Base-by-base conservation (phyloP, 2,113 vertebrate genomes). In the Peromyscus maniculatus region DNA sequence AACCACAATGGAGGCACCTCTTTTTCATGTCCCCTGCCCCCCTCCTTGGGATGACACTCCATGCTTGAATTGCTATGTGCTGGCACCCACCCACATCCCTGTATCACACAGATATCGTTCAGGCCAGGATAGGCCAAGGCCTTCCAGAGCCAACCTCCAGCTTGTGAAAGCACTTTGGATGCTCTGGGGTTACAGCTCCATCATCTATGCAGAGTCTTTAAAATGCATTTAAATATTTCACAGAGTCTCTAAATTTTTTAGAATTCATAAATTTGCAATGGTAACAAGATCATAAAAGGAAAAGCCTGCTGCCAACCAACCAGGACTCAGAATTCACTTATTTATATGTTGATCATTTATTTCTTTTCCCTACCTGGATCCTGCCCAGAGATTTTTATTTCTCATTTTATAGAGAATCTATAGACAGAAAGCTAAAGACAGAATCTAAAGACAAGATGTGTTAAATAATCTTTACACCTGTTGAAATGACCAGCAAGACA, bases 261-360 rank as follows among this genome's bases (percentile, higher is more conserved):
- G 97, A 92, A 98, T 97, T 96, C 98, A 98, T 98, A 98, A 98
- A 98, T 98, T 98, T 98, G 94, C 92, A 98, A 98, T 92, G 86
- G 97, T 98, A 98, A 98, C 94, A 82, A 98, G 97, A 98, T 77
- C 69, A 69, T 96, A 96, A 98, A 98, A 87, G 88, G 57, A 97
- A 97, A 98, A 94, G 91, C 75, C 72, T 4, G 43, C 82, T 80
- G 77, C 92, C 74, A 19, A 91, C 69, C 97, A 98, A 82, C 46
- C 66, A 59, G 91, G 97, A 97, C 96, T 43, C 6, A 33, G 75
- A 72, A 21, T 31, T 9, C 66, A 59, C 86, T 96, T 98, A 97
- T 98, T 98, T 97, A 95, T 98, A 71, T 69, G 96, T 97, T 98
- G 96, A 89, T 13, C 97, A 91, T 95, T 98, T 97, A 93, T 98